phyloP scores from a whole-genome alignment of 2,888 invertebrate genomes.

The Spisula subtruncata region DNA sequence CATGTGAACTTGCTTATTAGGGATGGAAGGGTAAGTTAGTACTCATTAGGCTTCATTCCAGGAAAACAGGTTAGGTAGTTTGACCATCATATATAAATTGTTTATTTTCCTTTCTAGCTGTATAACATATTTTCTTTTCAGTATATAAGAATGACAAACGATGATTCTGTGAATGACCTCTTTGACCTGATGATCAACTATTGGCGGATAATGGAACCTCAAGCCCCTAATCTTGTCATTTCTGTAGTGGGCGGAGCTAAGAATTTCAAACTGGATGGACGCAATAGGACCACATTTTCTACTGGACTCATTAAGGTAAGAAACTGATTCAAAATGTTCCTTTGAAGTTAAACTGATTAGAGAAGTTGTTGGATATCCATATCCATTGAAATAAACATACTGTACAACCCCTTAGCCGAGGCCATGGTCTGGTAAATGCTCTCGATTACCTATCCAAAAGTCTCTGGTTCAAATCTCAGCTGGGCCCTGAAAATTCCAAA shows the following conservation, averaged over 20 bases:
- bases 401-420: too few relatives aligned
- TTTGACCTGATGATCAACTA: conserved; percentile 85
- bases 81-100: not conserved
- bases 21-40: not conserved
- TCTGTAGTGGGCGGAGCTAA: conserved; percentile 88
- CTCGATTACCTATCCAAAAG: too few relatives aligned
- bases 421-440: too few relatives aligned
- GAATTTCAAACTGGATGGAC: conserved; percentile 87
- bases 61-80: not conserved
- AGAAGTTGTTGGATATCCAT: too few relatives aligned
- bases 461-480: too few relatives aligned
- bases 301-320: conserved; percentile 87
- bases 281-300: conserved; percentile 87
- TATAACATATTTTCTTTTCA: conserved; percentile 67
- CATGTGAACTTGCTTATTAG: too few relatives aligned
- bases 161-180: conserved; percentile 83
- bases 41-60: not conserved
- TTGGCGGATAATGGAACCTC: conserved; percentile 87
- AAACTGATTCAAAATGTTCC: too few relatives aligned
- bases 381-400: too few relatives aligned
- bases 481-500: too few relatives aligned
- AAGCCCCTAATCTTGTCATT: conserved; percentile 87
- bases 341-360: too few relatives aligned
- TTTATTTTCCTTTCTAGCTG: too few relatives aligned
- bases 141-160: conserved; percentile 86